phyloP scores from a whole-genome alignment of 2,888 invertebrate species.

The Gymnosoma rotundatum region DNA sequence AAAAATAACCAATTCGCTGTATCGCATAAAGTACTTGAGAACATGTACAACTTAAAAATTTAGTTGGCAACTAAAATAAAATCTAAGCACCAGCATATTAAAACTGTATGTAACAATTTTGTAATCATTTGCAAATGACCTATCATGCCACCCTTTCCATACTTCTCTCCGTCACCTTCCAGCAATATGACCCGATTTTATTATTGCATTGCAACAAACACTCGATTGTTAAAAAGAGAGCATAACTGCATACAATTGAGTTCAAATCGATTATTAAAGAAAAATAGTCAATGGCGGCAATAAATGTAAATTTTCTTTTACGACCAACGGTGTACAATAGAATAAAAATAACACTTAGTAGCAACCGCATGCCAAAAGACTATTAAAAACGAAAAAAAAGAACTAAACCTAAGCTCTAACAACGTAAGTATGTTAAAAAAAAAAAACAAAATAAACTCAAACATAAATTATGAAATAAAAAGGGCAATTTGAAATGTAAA shows the following conservation, averaged over 20 bases:
- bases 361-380: conserved; percentile 27
- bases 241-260: conserved; percentile 13
- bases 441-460: neutral
- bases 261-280: conserved; percentile 55
- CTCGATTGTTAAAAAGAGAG: conserved; percentile 15
- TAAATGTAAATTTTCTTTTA: conserved; percentile 59
- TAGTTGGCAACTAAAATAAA: conserved; percentile 47
- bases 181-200: neutral
- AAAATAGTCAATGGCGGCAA: conserved; percentile 50
- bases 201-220: neutral
- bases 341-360: conserved; percentile 26
- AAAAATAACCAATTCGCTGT: no score
- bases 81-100: conserved; percentile 31
- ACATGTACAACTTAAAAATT: conserved; percentile 11
- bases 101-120: conserved; percentile 13
- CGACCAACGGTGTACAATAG: conserved; percentile 23
- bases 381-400: conserved; percentile 1
- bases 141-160: neutral
- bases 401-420: neutral
- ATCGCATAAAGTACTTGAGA: neutral
- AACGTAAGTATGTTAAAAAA: no score
- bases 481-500: conserved; percentile 14
- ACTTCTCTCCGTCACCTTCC: neutral
- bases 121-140: conserved; percentile 20
- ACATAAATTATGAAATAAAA: conserved; percentile 25